phyloP scores from a whole-genome alignment of 2,113 vertebrate genomes.

The Plestiodon gilberti region DNA sequence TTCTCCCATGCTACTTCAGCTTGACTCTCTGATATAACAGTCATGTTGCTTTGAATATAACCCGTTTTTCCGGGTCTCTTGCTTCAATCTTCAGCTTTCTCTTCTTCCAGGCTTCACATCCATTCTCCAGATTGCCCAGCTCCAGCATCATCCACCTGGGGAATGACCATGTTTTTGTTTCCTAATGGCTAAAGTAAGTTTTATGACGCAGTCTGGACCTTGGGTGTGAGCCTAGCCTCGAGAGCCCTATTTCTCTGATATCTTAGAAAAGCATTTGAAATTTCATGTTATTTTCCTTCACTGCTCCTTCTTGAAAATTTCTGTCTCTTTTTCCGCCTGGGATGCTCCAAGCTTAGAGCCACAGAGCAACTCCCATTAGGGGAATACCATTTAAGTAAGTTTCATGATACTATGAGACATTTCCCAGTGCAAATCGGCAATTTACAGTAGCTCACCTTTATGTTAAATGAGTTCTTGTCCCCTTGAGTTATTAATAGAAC shows the following conservation, averaged over 20 bases:
- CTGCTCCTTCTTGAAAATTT: not conserved
- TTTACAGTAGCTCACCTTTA: slow-evolving; percentile 34
- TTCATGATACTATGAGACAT: slow-evolving; percentile 46
- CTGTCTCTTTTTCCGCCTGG: slow-evolving; percentile 10
- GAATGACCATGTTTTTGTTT: not conserved
- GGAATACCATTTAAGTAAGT: slow-evolving; percentile 35
- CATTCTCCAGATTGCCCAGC: not conserved
- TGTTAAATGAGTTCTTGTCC: slow-evolving; percentile 42
- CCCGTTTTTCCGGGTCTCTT: not conserved
- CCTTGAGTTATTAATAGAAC: slow-evolving; percentile 34
- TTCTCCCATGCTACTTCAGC: not conserved
- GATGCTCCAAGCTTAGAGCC: slow-evolving; percentile 32
- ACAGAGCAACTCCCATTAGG: slow-evolving; percentile 22
- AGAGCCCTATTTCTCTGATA: not conserved
- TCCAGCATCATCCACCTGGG: not conserved
- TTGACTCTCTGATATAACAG: not conserved
- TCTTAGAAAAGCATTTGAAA: not conserved
- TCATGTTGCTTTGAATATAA: not conserved
- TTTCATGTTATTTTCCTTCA: not conserved
- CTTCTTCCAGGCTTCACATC: not conserved
- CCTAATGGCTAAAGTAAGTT: not conserved
- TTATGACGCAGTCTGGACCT: too few relatives aligned
- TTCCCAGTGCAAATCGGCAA: slow-evolving; percentile 24
- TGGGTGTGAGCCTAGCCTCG: too few relatives aligned
- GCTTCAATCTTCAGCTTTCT: too few relatives aligned